Evolutionary conservation across 2,797 vertebrate species (phyloP).

Genomic region (Numenius phaeopus): DNA sequence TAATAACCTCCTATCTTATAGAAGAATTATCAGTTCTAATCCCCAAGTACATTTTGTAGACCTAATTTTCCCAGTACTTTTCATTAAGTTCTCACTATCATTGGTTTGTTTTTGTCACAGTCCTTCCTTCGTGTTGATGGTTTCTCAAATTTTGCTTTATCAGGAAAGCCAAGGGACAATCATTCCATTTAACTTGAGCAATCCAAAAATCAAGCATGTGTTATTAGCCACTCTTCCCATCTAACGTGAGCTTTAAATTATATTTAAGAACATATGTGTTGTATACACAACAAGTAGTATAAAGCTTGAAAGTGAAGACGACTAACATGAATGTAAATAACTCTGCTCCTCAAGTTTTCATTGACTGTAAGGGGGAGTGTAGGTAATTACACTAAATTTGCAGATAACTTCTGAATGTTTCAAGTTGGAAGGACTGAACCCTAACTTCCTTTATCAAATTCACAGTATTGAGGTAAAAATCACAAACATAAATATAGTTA

Average conservation of each 20-base stretch:
- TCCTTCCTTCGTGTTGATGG: neutral
- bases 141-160: neutral
- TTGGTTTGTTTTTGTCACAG: neutral
- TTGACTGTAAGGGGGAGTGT: neutral
- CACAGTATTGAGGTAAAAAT: neutral
- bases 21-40: neutral
- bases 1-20: neutral
- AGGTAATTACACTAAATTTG: neutral
- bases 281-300: neutral
- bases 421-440: neutral
- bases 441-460: neutral
- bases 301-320: neutral
- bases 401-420: neutral
- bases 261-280: neutral
- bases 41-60: neutral
- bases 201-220: neutral
- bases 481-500: neutral
- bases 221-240: neutral
- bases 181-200: neutral
- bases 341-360: neutral
- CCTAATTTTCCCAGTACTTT: neutral
- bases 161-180: neutral
- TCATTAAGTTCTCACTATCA: neutral
- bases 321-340: neutral
- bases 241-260: neutral